Base-by-base conservation (phyloP, 1,140 invertebrate genomes). In the Tribolium madens region DNA sequence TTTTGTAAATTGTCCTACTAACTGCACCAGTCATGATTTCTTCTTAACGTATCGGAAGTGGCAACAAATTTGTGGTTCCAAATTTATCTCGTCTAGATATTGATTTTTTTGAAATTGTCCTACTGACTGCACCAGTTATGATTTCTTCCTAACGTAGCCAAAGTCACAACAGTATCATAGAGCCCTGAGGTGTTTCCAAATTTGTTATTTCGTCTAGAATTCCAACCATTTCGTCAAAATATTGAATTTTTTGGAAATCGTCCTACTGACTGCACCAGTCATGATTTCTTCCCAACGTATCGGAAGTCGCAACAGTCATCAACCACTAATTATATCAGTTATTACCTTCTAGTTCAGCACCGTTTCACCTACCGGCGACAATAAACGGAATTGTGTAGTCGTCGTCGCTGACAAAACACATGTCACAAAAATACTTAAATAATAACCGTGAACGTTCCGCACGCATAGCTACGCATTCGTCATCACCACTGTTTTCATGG, bases 401-500 rank as follows among this genome's bases (percentile, higher is more conserved):
- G 18, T 57, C 52, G 52, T 26, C 52, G 17, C 52, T 26, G 52
- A 57, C 52, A 57, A 26, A 57, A 57, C 52, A 57, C 52, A 71
- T 46, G 64, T 69, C 64, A 64, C 60, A 18, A 69, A 69, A 31
- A 42, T 33, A 42, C 48, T 50, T 50, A 33, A 47, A 71, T 47
- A 46, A 71, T 71, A 47, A 71, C 36, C 68, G 68, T 71, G 60
- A 71, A 71, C 68, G 68, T 71, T 71, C 14, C 68, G 68, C 68
- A 71, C 68, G 68, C 68, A 71, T 47, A 71, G 36, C 3, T 47
- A 46, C 47, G 42, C 42, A 57, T 18, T 69, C 64, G 36, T 42
- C 36, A 42, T 42, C 36, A 42, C 36, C 36, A 42, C 7, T 42
- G 36, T 42, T 42, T 42, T 42, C 36, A 42, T 42, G 36, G 36